phyloP scores from a whole-genome alignment of 2,888 invertebrate genomes.

The Lasioglossum morio region DNA sequence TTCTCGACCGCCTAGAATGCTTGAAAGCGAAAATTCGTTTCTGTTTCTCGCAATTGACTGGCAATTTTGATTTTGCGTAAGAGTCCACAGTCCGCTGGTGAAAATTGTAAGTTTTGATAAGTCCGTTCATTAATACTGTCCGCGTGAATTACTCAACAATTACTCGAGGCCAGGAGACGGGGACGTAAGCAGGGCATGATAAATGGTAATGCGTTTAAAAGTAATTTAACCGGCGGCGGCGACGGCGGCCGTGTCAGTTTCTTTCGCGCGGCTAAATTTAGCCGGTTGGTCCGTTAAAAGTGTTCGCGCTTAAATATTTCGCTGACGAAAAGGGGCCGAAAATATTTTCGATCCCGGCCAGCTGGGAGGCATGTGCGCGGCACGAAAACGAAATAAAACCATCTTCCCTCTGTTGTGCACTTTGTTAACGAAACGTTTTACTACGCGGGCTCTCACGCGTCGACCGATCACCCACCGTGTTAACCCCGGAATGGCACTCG shows the following conservation, averaged over 20 bases:
- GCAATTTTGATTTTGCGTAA: too few relatives aligned
- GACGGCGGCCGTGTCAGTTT: background rate
- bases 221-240: background rate
- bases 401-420: slow-evolving; percentile 24
- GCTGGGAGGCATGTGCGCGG: slow-evolving; percentile 55
- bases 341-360: slow-evolving; percentile 53
- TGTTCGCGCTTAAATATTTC: slow-evolving; percentile 39
- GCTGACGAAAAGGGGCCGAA: slow-evolving; percentile 39
- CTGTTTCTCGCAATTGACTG: too few relatives aligned
- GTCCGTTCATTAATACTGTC: background rate
- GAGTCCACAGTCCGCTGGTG: background rate
- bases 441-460: slow-evolving; percentile 56
- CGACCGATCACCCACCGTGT: slow-evolving; percentile 57
- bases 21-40: too few relatives aligned
- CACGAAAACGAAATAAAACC: slow-evolving; percentile 50
- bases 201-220: slow-evolving; percentile 12
- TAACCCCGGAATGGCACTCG: slow-evolving; percentile 8
- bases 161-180: background rate
- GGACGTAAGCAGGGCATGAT: background rate
- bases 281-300: slow-evolving; percentile 20
- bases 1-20: too few relatives aligned
- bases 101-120: background rate
- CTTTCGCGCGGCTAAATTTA: slow-evolving; percentile 30
- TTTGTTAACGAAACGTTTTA: slow-evolving; percentile 57
- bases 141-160: background rate